Base-by-base conservation (phyloP, 2,888 invertebrate species). In the Microchrysa polita region DNA sequence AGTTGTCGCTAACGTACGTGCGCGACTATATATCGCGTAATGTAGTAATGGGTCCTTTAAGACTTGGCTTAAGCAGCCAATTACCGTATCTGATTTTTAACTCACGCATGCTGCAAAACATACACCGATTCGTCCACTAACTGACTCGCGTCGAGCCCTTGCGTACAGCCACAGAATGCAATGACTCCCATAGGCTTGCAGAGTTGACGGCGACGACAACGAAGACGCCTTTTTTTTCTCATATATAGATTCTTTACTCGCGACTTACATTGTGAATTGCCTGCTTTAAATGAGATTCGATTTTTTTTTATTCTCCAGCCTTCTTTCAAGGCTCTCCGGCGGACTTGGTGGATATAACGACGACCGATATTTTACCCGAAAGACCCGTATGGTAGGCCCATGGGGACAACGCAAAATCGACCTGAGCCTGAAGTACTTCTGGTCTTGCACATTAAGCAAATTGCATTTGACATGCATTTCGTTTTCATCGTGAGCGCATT, bases 71-170 rank as follows among this genome's bases (percentile, higher is more conserved):
- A 52, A 63, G 59, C 73, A 61, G 76, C 76, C 77, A 78, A 78
- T 78, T 78, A 78, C 77, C 76, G 77, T 78, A 78, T 78, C 77
- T 77, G 77, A 78, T 78, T 77, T 76, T 78, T 76, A 77, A 77
- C 77, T 77, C 77, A 78, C 77, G 77, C 77, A 77, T 77, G 74
- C 74, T 53, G 61, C 52, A 48, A 73, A 63, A 73, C n/a, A n/a
- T n/a, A n/a, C n/a, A n/a, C n/a, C n/a, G n/a, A n/a, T n/a, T n/a
- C n/a, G n/a, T 73, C 63, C 23, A 63, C 63, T 71, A 42, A 63
- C 61, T 63, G 61, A 63, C 61, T 42, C 61, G 7, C 1, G 40
- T 5, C 18, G 12, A n/a, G 12, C 14, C 48, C 48, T n/a, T n/a
- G n/a, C n/a, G n/a, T n/a, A 10, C 48, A n/a, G 48, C 4, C 27